Base-by-base conservation (phyloP, 2,888 invertebrate species). In the Scaptomyza flava region DNA sequence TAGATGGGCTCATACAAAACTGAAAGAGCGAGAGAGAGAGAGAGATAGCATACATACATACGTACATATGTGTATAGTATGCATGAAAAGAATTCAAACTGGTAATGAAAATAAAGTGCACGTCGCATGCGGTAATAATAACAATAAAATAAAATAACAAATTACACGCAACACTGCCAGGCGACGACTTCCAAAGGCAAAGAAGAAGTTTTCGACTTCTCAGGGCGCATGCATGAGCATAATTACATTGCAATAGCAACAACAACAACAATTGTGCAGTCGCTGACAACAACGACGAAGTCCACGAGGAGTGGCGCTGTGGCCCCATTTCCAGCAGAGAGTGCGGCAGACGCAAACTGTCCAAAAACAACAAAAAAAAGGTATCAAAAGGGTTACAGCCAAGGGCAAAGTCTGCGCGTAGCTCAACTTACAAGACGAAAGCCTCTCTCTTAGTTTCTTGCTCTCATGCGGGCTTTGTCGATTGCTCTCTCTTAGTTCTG, bases 101-200 rank as follows among this genome's bases (percentile, higher is more conserved):
- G 84, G 84, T 86, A 84, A 86, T 86, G 86, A 87, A 86, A 87
- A 87, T 85, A 82, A 86, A 87, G 81, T 86, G 83, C 86, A 86
- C 87, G 83, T 85, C 86, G 86, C 86, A 87, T 87, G 88, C 79
- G 86, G 88, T 89, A 88, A 89, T 87, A 89, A 89, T 89, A 89
- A 89, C 89, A 89, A 89, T 90, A 89, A 90, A 89, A 89, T 89
- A 84, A 90, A 89, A 86, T 88, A 90, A 90, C 90, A 89, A 90
- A 89, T 88, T 88, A 90, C 89, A 89, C 89, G 89, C 89, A 89
- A 89, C 89, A 87, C 85, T 83, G 89, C 84, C 77, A 76, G 48
- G 20, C 50, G 30, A 45, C 50, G 30, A 45, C 57, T 52, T 38
- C 36, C 41, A 41, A 41, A 41, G 41, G 51, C 46, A 60, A 11